These are phyloP conservation scores for Monodelphis domestica DNA, from an alignment of 2,797 vertebrate species.

Conservation along the genomic window DNA sequence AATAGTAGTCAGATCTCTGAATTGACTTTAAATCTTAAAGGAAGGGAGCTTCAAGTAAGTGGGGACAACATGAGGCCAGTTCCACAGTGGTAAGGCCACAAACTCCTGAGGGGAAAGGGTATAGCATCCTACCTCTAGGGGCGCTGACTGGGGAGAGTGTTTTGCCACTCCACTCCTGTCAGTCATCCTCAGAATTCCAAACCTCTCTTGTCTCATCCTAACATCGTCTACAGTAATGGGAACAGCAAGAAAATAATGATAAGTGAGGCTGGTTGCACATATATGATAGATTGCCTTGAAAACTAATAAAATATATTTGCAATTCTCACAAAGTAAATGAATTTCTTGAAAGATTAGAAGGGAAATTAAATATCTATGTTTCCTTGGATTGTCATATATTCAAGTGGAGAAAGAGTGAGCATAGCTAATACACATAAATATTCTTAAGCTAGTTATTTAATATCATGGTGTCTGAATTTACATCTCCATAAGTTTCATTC, in stretches of 20 bases:
- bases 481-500: background rate
- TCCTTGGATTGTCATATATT: background rate
- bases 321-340: background rate
- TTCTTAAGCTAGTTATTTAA: background rate
- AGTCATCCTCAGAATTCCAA: no score
- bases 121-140: no score
- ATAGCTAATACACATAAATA: background rate
- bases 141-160: no score
- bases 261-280: background rate
- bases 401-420: background rate
- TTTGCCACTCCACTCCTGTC: no score
- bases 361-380: background rate
- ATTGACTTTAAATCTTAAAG: no score
- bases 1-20: no score
- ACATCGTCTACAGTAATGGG: background rate
- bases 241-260: background rate
- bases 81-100: no score
- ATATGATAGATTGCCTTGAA: background rate
- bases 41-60: no score
- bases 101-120: no score
- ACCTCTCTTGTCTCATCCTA: no score
- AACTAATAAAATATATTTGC: background rate
- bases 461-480: background rate
- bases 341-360: background rate
- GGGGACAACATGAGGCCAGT: no score